Percentiles rank a stretch among this genome's conserved stretches.
These are phyloP conservation scores for Lanius collurio DNA, from an alignment of 2,113 vertebrate species.

Conservation along the genomic window DNA sequence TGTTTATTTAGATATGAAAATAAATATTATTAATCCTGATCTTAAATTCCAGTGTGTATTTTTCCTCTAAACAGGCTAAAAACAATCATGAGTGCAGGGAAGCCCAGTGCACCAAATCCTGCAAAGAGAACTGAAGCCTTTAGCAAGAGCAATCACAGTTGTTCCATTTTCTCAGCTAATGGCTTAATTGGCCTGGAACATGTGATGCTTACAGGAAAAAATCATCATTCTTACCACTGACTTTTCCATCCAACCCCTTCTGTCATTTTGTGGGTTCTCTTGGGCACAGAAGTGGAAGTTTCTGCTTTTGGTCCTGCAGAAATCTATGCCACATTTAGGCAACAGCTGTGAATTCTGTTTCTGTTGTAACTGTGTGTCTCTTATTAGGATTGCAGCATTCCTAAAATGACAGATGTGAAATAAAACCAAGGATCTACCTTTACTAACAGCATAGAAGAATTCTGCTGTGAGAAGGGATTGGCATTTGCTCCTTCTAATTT, in stretches of 20 bases:
- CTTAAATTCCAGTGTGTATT: not conserved
- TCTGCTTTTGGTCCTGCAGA: not conserved
- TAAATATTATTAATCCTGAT: not conserved
- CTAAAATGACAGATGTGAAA: not conserved
- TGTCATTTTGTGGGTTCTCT: not conserved
- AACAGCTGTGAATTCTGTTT: not conserved
- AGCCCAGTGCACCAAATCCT: not conserved
- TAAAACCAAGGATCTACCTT: not conserved
- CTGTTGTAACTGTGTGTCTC: not conserved
- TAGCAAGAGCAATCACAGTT: constrained; percentile 20
- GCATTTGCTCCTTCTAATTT: not conserved
- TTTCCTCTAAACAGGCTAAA: not conserved
- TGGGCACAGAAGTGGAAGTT: not conserved
- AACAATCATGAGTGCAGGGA: not conserved
- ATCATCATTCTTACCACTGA: not conserved
- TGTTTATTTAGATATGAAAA: not conserved
- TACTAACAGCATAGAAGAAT: not conserved
- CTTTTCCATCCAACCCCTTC: not conserved
- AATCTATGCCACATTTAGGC: not conserved
- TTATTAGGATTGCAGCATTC: not conserved
- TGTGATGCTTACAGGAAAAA: not conserved
- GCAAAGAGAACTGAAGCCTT: not conserved
- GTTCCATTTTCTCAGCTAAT: constrained; percentile 19
- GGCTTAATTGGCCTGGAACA: not conserved
- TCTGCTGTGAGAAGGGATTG: not conserved